A percentile compares a stretch with the other conserved stretches of the same genome.
Evolutionary conservation across 2,888 invertebrate genomes (phyloP).

Genomic region (Autographa gamma): DNA sequence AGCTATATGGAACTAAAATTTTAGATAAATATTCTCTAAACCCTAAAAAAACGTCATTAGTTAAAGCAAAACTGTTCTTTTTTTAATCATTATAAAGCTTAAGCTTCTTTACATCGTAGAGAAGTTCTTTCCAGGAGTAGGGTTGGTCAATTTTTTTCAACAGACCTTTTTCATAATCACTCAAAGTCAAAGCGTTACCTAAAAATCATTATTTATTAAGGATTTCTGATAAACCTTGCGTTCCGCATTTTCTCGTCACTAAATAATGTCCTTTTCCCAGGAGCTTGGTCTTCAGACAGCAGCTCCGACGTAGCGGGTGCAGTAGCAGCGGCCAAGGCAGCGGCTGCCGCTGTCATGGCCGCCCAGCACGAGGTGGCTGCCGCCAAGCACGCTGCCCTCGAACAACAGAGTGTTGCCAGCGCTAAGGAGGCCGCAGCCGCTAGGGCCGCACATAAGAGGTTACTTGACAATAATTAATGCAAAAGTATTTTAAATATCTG

Average conservation of each 20-base stretch:
- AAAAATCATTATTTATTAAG: too few species aligned
- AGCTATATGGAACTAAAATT: neutral
- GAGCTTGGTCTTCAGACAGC: slow-evolving; percentile 74
- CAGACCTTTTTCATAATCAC: too few species aligned
- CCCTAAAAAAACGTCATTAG: too few species aligned
- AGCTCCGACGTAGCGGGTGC: slow-evolving; percentile 92
- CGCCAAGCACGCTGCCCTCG: slow-evolving; percentile 92
- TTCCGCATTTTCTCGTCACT: too few species aligned
- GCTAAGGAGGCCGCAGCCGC: slow-evolving; percentile 93
- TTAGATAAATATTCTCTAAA: neutral
- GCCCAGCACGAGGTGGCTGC: slow-evolving; percentile 93
- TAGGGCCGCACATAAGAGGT: slow-evolving; percentile 89
- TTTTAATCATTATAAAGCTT: too few species aligned
- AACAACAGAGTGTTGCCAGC: slow-evolving; percentile 92
- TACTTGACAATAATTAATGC: neutral
- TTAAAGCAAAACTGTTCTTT: too few species aligned
- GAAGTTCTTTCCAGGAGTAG: too few species aligned
- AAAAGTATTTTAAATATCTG: too few species aligned
- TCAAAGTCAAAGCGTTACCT: too few species aligned
- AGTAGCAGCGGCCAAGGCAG: slow-evolving; percentile 93
- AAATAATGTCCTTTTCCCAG: slow-evolving; percentile 22
- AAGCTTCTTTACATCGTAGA: too few species aligned
- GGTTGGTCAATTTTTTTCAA: too few species aligned
- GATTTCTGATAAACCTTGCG: too few species aligned
- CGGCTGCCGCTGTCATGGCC: slow-evolving; percentile 91